Percentiles rank a stretch among this genome's conserved stretches.
These are phyloP conservation scores for Drosophila fuyamai DNA, from an alignment of 1,140 invertebrate species.

Conservation along the genomic window DNA sequence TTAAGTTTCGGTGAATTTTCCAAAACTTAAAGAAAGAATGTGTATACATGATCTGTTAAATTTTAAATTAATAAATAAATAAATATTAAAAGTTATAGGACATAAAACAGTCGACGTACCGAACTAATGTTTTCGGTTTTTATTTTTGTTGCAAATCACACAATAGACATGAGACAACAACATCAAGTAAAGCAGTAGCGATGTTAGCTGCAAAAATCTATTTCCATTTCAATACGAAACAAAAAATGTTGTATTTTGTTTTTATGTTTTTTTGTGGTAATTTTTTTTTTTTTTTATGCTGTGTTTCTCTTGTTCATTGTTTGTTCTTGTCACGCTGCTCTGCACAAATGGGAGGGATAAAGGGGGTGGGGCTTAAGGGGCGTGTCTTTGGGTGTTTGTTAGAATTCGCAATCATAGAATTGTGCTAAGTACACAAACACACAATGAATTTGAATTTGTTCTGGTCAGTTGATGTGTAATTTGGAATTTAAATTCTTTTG, in stretches of 20 bases:
- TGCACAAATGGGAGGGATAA: constrained; percentile 33
- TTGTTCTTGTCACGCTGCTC: constrained; percentile 78
- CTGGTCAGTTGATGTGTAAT: constrained; percentile 53
- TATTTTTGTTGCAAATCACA: constrained; percentile 59
- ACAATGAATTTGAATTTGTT: constrained; percentile 34
- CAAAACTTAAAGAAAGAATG: too few species aligned
- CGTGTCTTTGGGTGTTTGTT: constrained; percentile 24
- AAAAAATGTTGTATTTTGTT: constrained; percentile 46
- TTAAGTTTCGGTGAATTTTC: too few species aligned
- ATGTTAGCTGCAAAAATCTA: constrained; percentile 51
- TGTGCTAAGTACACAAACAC: constrained; percentile 43
- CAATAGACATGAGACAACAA: constrained; percentile 21
- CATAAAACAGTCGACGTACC: background rate
- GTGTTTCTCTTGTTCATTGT: constrained; percentile 49
- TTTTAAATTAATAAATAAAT: too few species aligned
- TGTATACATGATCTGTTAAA: too few species aligned
- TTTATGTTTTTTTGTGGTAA: constrained; percentile 8
- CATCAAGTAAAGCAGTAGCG: background rate
- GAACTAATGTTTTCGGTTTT: background rate
- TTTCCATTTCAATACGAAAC: constrained; percentile 75
- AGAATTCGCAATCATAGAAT: constrained; percentile 46
- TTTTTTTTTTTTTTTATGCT: constrained; percentile 16
- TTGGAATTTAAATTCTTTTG: constrained; percentile 56
- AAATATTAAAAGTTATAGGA: too few species aligned
- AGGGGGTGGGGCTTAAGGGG: background rate